Evolutionary conservation across 2,888 invertebrate species (phyloP), one percentile per base, ranked within the genome.

Genomic region (Deladenus siricidicola): DNA sequence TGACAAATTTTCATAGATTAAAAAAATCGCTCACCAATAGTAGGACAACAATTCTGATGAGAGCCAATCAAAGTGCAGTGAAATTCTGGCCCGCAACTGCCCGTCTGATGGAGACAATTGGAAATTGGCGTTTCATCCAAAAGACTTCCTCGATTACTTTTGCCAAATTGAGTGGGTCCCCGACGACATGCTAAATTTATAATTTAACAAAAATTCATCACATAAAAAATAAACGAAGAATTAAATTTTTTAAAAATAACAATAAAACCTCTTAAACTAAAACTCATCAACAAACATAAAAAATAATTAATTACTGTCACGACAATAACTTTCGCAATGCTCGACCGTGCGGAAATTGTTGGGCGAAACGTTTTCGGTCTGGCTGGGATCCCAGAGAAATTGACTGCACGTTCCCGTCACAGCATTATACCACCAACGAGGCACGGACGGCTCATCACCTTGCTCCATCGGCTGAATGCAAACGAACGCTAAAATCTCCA

Each of bases 371-470:
- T 67, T 66, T 8, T 69, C 70, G 45, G 69, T 67, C 23, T 72
- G 73, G 51, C 70, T 69, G 0, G 75, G 71, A 56, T 75, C 75
- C 74, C 75, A 75, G 61, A 75, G 67, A 58, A 75, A 75, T 55
- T 75, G 75, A 0, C 66, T 66, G 48, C 75, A 75, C 19, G 73
- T 74, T 39, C 75, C 75, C 1, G 75, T 75, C 17, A 75, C 70
- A 23, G 50, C 69, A 56, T 74, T 74, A 62, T 69, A 75, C 74
- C 75, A 75, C 75, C 75, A 75, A 14, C 75, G 60, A 6, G 75
- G 75, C 3, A 74, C 66, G 0, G 72, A 71, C 3, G 75, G 75
- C 42, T 75, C 75, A 10, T 71, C 71, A 1, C 75, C 75, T 23
- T 70, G 69, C 55, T 74, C 75, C 61, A 75, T 58, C 3, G 74